These are phyloP conservation scores for Sebastes kiyomatsui DNA, from an alignment of 2,797 vertebrate species.

Conservation along the genomic window DNA sequence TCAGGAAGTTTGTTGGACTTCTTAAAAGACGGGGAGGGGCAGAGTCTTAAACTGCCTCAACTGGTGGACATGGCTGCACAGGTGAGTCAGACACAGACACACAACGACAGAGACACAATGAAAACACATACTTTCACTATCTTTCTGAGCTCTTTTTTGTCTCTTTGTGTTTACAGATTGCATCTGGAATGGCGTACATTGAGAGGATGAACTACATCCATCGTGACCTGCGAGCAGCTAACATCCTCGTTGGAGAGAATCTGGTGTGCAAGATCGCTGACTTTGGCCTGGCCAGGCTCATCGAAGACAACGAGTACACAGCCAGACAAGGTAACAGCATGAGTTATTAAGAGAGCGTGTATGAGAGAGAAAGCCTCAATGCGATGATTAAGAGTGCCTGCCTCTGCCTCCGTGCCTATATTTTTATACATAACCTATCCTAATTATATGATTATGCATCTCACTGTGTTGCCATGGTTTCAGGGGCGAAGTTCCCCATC, in stretches of 20 bases:
- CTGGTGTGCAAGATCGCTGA: conserved; percentile 97
- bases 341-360: background rate
- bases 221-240: conserved; percentile 93
- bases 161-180: conserved; percentile 81
- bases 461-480: conserved; percentile 70
- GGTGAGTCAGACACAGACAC: conserved; percentile 74
- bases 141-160: background rate
- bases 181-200: conserved; percentile 95
- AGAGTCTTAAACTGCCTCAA: conserved; percentile 89
- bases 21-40: conserved; percentile 90
- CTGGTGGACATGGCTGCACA: conserved; percentile 97
- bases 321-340: conserved; percentile 90
- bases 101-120: background rate
- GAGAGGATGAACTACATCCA: conserved; percentile 99
- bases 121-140: background rate
- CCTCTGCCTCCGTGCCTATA: conserved; percentile 50
- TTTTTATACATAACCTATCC: conserved; percentile 59
- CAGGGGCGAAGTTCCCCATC: conserved; percentile 98
- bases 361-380: conserved; percentile 1
- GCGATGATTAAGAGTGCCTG: conserved; percentile 43
- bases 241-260: conserved; percentile 95
- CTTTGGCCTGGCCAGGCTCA: conserved; percentile 96
- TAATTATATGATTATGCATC: conserved; percentile 61
- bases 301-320: conserved; percentile 95
- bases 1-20: conserved; percentile 96